These are phyloP conservation scores for Thecocarcelia acutangulata DNA, from an alignment of 2,888 invertebrate genomes.

Conservation along the genomic window DNA sequence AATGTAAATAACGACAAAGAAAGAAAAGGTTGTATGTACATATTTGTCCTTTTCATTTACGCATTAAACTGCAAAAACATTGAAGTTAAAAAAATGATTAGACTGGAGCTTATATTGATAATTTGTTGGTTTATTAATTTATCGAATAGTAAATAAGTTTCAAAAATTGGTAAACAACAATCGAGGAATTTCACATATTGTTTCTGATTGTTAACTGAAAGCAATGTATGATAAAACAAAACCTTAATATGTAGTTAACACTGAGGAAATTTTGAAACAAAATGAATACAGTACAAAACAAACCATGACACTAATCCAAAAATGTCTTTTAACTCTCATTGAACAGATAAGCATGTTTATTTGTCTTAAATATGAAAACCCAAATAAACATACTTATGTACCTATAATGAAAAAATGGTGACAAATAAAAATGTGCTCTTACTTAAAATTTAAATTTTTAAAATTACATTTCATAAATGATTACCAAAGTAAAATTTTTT, in stretches of 20 bases:
- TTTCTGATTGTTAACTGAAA: conserved; percentile 3
- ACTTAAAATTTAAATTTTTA: too few relatives aligned
- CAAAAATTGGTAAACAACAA: too few relatives aligned
- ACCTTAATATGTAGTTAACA: background rate
- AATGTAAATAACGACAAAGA: conserved; percentile 8
- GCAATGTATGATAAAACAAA: background rate
- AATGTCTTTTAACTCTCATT: too few relatives aligned
- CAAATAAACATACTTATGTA: too few relatives aligned
- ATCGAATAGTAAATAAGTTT: conserved; percentile 14
- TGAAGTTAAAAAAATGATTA: conserved; percentile 59
- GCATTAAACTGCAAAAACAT: conserved; percentile 65
- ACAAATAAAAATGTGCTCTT: too few relatives aligned
- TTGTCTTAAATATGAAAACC: too few relatives aligned
- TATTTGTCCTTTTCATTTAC: conserved; percentile 47
- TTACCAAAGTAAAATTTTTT: too few relatives aligned
- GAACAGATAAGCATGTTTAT: too few relatives aligned
- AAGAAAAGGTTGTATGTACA: background rate
- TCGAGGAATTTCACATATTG: too few relatives aligned
- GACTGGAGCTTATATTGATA: conserved; percentile 4
- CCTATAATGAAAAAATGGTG: too few relatives aligned
- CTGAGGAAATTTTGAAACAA: background rate
- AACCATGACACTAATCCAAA: too few relatives aligned
- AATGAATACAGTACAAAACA: background rate
- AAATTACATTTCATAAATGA: too few relatives aligned
- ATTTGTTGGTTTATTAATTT: conserved; percentile 1